Evolutionary conservation across 2,888 invertebrate species (phyloP), one percentile per base, ranked within the genome.

Genomic region (Euzetes globulus): DNA sequence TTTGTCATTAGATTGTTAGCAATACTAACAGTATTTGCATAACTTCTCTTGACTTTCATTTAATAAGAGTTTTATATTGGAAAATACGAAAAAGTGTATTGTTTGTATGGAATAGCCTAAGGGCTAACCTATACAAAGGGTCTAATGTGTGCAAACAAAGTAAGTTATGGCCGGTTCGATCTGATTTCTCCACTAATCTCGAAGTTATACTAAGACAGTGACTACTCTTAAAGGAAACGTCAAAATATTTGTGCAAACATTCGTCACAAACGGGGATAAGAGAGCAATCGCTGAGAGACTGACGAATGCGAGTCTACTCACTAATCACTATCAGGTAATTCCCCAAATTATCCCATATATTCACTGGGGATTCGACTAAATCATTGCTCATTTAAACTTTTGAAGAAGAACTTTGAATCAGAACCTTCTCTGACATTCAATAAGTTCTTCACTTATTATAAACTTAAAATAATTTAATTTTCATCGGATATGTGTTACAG

Each of bases 121-220:
- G 41, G 58, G 65, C 65, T 41, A 41, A 65, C 22, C 19, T 19
- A 15, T 50, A 27, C 27, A 27, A 41, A 52, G n/a, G 25, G 37
- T 37, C 65, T 65, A n/a, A 65, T 33, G 13, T 58, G 27, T 58
- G 9, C 58, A 65, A 41, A 65, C 19, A 65, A 37, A 65, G 65
- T 65, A 41, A 37, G 65, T 65, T 65, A 65, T 22, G 41, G 65
- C 65, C 65, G 65, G 65, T 41, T 65, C 19, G 19, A 29, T 37
- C 41, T 65, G 65, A 41, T 37, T 65, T 19, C 13, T 0, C n/a
- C 33, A 11, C 37, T 65, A 37, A 65, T 65, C 65, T 19, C 27
- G 9, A 41, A 19, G 19, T 65, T 22, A 65, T 65, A 41, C 65
- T 22, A 50, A 50, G 17, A 50, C 50, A 50, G 17, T 50, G 50